Conservation (phyloP, 1,140 invertebrate species). For the Penaeus vannamei region DNA sequence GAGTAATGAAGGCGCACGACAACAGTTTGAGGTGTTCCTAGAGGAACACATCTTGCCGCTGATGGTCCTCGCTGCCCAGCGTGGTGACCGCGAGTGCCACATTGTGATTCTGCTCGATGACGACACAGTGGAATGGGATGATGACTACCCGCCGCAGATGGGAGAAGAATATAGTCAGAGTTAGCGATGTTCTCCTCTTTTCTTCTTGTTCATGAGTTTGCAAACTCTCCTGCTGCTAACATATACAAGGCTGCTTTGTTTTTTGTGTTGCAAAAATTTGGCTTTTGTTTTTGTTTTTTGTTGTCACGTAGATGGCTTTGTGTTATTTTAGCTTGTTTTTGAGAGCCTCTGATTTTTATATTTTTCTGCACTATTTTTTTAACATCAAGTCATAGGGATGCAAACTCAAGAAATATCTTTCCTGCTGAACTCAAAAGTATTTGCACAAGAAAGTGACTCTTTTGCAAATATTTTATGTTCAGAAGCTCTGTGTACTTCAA, state of each 20-base stretch:
- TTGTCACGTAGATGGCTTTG: background rate
- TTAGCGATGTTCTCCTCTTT: conserved; percentile 71
- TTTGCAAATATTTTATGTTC: no score
- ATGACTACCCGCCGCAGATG: conserved; percentile 98
- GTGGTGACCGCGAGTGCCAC: conserved; percentile 90
- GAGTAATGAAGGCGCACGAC: conserved; percentile 97
- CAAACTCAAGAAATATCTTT: no score
- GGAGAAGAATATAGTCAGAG: conserved; percentile 98
- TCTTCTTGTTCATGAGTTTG: conserved; percentile 10
- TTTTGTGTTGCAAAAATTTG: background rate
- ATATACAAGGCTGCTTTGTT: no score
- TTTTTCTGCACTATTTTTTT: no score
- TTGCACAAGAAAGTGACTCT: no score
- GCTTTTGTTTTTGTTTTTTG: background rate
- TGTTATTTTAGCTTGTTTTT: background rate
- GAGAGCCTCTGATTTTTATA: no score
- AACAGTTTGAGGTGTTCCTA: conserved; percentile 96
- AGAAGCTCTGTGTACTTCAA: no score
- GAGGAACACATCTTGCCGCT: conserved; percentile 95
- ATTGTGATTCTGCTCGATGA: conserved; percentile 97
- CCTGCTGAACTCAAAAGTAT: no score
- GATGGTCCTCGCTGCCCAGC: conserved; percentile 95
- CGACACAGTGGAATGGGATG: conserved; percentile 98
- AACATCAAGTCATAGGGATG: no score
- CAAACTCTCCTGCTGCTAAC: no score